Conservation (phyloP, 2,797 vertebrate species). For the Rhinogobio ventralis region DNA sequence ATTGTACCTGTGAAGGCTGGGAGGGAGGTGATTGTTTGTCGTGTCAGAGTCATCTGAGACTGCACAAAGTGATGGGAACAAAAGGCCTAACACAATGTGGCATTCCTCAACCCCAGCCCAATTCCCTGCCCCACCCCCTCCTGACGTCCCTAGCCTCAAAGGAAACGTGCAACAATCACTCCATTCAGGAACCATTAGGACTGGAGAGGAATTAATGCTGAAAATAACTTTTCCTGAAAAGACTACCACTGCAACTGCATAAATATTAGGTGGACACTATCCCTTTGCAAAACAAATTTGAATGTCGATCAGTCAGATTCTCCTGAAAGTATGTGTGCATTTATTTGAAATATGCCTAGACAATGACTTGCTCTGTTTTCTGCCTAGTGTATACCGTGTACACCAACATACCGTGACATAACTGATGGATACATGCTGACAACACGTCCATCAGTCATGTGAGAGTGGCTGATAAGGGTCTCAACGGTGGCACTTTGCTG, state of each 20-base stretch:
- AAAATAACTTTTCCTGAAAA: constrained; percentile 5
- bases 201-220: constrained; percentile 1
- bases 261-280: not conserved
- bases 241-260: not conserved
- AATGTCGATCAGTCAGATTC: not conserved
- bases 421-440: constrained; percentile 1
- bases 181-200: constrained; percentile 35
- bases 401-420: not conserved
- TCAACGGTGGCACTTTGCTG: constrained; percentile 8
- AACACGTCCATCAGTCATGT: constrained; percentile 12
- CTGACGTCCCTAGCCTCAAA: not conserved
- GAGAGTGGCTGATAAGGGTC: constrained; percentile 46
- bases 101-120: constrained; percentile 43
- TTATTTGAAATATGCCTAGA: not conserved
- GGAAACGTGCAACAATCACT: constrained; percentile 40
- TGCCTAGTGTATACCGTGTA: too few species aligned
- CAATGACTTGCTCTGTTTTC: constrained; percentile 28
- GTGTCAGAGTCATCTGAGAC: not conserved
- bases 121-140: constrained; percentile 34
- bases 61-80: constrained; percentile 40
- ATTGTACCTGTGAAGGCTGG: constrained; percentile 34
- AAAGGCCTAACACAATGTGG: constrained; percentile 43
- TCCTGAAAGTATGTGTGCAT: not conserved
- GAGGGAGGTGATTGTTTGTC: constrained; percentile 19
- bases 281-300: not conserved